These are phyloP conservation scores for Bryconaethiops microstoma DNA, from an alignment of 2,797 vertebrate species.

Conservation along the genomic window DNA sequence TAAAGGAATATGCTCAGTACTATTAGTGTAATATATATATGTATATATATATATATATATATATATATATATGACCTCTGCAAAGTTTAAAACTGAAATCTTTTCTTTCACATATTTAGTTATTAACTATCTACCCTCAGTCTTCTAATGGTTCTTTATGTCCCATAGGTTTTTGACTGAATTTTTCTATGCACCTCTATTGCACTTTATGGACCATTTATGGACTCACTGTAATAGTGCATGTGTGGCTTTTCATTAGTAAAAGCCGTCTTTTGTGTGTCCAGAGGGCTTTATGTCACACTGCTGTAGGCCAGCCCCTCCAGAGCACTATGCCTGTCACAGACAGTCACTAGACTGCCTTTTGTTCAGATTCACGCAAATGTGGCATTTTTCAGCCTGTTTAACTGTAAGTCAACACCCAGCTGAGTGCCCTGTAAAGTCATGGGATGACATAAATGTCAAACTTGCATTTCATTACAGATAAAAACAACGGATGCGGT, in stretches of 20 bases:
- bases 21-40: no score
- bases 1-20: no score
- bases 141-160: background rate
- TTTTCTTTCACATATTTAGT: background rate
- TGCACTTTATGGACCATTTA: conserved; percentile 33
- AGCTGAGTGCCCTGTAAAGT: conserved; percentile 1
- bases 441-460: conserved; percentile 18
- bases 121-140: background rate
- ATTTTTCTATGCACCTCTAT: conserved; percentile 18
- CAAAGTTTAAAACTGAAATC: no score
- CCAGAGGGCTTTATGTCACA: conserved; percentile 50
- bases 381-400: conserved; percentile 34
- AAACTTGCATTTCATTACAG: conserved; percentile 35
- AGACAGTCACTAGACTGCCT: conserved; percentile 56
- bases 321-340: conserved; percentile 58
- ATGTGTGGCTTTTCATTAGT: conserved; percentile 46
- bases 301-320: conserved; percentile 32
- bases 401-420: conserved; percentile 9
- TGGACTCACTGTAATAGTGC: conserved; percentile 42
- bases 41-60: no score
- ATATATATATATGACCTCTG: no score
- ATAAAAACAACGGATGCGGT: background rate
- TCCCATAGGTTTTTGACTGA: background rate
- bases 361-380: conserved; percentile 55
- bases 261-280: conserved; percentile 53